A percentile compares a stretch with the other conserved stretches of the same genome.
Evolutionary conservation across 2,113 vertebrate species (phyloP).

Genomic region (Calonectris borealis): DNA sequence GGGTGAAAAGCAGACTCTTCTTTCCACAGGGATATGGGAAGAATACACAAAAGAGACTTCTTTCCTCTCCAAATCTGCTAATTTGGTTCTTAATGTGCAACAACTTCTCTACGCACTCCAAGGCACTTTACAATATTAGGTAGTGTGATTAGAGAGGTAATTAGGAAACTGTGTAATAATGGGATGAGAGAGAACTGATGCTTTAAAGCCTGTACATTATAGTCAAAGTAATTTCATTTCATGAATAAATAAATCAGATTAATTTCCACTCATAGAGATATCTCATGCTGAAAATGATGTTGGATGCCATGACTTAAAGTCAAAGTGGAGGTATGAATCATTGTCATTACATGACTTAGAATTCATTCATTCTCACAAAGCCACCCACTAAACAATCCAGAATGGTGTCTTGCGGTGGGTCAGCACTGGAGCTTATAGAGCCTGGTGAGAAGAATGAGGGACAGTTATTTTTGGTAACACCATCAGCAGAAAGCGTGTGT

Average conservation of each 20-base stretch:
- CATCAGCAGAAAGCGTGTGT: neutral
- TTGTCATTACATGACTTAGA: neutral
- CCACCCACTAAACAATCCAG: neutral
- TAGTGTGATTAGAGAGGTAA: constrained; percentile 39
- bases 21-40: neutral
- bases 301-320: neutral
- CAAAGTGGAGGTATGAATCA: neutral
- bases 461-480: neutral
- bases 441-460: neutral
- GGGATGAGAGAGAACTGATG: neutral
- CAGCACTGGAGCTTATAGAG: neutral
- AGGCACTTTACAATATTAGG: constrained; percentile 43
- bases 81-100: constrained; percentile 31
- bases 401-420: neutral
- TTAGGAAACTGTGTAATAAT: constrained; percentile 25
- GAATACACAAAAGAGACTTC: neutral
- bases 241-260: constrained; percentile 16
- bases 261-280: neutral
- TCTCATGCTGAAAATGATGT: neutral
- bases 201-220: constrained; percentile 15
- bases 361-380: neutral
- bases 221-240: neutral
- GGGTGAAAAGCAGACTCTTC: neutral
- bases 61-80: neutral
- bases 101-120: constrained; percentile 30